Conservation (phyloP, 92 coral and sea anemone genomes). For the Parazoanthus swiftii region DNA sequence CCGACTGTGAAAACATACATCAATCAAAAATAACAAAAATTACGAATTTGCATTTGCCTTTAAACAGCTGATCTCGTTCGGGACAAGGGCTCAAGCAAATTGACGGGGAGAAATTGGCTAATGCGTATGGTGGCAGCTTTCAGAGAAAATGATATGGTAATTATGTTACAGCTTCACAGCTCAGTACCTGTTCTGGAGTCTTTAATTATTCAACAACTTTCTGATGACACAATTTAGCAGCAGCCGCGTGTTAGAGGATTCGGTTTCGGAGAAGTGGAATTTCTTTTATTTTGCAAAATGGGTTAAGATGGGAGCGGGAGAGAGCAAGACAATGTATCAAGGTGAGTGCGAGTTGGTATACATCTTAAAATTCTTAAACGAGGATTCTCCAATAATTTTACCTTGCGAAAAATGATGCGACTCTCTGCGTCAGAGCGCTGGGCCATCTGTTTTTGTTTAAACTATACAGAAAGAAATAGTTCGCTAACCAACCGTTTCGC, state of each 20-base stretch:
- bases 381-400: not conserved
- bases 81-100: not conserved
- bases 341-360: not conserved
- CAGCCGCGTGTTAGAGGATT: conserved; percentile 6
- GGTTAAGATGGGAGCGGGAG: conserved; percentile 40
- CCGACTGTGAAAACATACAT: not conserved
- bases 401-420: conserved; percentile 19
- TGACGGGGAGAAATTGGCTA: not conserved
- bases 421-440: not conserved
- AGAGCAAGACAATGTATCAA: conserved; percentile 38
- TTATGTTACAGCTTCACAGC: not conserved
- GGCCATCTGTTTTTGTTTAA: conserved; percentile 35
- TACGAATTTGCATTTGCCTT: not conserved
- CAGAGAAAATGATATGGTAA: conserved; percentile 38
- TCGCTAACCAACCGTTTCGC: not conserved
- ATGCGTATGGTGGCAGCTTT: conserved; percentile 5
- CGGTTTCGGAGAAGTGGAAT: not conserved
- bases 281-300: conserved; percentile 28
- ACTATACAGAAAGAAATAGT: not conserved
- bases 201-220: conserved; percentile 35
- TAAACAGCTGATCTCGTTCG: not conserved
- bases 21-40: not conserved
- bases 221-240: conserved; percentile 22
- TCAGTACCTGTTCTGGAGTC: conserved; percentile 28
- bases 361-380: not conserved